Evolutionary conservation across 1,140 invertebrate species (phyloP).

Genomic region (Sinella curviseta): DNA sequence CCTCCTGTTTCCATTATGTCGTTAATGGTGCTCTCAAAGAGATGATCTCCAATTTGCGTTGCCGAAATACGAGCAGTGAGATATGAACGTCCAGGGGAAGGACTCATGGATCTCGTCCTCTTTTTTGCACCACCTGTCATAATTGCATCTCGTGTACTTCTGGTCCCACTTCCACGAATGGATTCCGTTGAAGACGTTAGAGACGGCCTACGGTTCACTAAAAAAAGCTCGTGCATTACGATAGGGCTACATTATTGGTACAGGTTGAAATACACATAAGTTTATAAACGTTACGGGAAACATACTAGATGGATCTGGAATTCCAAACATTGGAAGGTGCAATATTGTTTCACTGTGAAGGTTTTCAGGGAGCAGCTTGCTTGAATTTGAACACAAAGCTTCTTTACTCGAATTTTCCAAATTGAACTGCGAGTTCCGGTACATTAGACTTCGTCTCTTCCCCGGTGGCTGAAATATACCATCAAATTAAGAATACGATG

Average conservation of each 20-base stretch:
- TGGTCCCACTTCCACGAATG: neutral
- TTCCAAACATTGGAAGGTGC: neutral
- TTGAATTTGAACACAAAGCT: neutral
- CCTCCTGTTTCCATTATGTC: constrained; percentile 1
- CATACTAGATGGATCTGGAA: neutral
- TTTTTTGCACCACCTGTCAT: neutral
- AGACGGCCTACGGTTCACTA: neutral
- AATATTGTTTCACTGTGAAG: neutral
- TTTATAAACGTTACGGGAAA: too few species aligned
- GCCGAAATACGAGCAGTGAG: neutral
- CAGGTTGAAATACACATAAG: too few species aligned
- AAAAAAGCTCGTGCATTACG: too few species aligned
- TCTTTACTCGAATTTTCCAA: neutral
- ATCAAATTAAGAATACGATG: too few species aligned
- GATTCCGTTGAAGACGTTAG: neutral
- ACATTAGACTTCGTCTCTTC: neutral
- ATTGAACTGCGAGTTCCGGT: neutral
- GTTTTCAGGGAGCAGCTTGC: neutral
- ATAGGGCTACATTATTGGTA: too few species aligned
- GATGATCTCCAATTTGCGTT: neutral
- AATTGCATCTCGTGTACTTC: too few species aligned
- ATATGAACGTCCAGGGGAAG: neutral
- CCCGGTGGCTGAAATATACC: too few species aligned
- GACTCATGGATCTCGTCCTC: neutral
- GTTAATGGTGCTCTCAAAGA: neutral